Evolutionary conservation across 2,888 invertebrate species (phyloP).

Genomic region (Eueremaeus valkanovi): DNA sequence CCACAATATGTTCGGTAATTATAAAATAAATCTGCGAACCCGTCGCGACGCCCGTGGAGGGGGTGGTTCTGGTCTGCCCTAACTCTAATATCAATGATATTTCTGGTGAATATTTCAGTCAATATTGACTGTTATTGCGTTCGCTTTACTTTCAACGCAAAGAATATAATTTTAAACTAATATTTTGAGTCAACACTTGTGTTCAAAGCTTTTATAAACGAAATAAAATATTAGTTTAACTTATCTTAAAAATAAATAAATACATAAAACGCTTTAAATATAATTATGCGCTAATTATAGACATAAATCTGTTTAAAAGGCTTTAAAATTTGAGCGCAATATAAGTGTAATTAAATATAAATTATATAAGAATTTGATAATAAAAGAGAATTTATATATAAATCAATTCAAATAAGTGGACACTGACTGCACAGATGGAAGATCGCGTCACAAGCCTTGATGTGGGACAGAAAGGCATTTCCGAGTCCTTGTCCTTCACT

Average conservation of each 20-base stretch:
- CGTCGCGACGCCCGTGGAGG: conserved; percentile 2
- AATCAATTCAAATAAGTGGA: background rate
- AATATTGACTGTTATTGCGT: conserved; percentile 28
- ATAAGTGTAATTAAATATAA: no score
- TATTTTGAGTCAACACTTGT: no score
- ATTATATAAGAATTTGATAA: background rate
- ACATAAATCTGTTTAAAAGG: no score
- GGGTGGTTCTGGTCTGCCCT: conserved; percentile 7
- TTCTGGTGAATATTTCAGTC: conserved; percentile 13
- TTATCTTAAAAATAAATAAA: no score
- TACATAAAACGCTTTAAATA: no score
- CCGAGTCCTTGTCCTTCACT: conserved; percentile 97
- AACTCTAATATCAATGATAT: conserved; percentile 25
- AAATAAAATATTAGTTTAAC: no score
- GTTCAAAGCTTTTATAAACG: no score
- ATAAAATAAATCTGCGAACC: conserved; percentile 12
- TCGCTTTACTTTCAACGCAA: background rate
- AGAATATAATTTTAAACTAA: background rate
- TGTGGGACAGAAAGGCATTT: conserved; percentile 97
- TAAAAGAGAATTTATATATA: background rate
- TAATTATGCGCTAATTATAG: no score
- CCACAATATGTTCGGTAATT: background rate
- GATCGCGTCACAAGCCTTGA: conserved; percentile 96
- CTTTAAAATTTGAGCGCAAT: no score
- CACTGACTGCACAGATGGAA: conserved; percentile 92